phyloP scores from a whole-genome alignment of 2,888 invertebrate genomes.

The Atrina japonica region DNA sequence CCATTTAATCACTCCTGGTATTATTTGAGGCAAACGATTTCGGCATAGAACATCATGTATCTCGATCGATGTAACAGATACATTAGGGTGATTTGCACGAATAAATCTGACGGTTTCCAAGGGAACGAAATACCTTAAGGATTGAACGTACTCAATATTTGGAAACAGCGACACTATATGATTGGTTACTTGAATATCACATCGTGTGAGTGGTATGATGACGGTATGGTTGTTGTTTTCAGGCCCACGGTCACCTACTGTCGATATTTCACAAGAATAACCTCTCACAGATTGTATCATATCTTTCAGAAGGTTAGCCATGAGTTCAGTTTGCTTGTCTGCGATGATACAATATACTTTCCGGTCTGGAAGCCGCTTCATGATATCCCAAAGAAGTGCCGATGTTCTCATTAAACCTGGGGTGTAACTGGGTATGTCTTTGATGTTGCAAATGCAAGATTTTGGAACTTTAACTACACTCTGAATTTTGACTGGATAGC shows the following conservation, averaged over 20 bases:
- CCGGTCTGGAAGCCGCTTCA: conserved; percentile 12
- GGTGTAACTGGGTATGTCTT: conserved; percentile 19
- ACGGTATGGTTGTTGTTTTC: not conserved
- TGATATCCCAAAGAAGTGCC: conserved; percentile 18
- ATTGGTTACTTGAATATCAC: not conserved
- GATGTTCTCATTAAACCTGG: conserved; percentile 23
- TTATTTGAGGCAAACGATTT: too few species aligned
- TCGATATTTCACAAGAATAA: not conserved
- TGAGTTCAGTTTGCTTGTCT: conserved; percentile 8
- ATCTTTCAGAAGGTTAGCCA: not conserved
- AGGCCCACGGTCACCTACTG: not conserved
- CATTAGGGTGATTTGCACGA: not conserved
- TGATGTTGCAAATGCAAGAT: conserved; percentile 2
- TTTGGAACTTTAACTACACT: conserved; percentile 10
- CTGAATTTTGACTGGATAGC: conserved; percentile 24
- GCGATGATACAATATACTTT: conserved; percentile 12
- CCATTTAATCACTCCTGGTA: too few species aligned
- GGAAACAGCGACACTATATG: not conserved
- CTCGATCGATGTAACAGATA: not conserved
- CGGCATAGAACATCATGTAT: too few species aligned
- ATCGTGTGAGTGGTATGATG: not conserved
- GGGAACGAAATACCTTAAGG: not conserved
- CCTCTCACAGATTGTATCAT: conserved; percentile 9
- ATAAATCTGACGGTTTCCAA: not conserved
- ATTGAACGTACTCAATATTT: not conserved